A percentile compares a stretch with the other conserved stretches of the same genome.
Evolutionary conservation across 2,888 invertebrate species (phyloP).

Genomic region (Thymelicus acteon): DNA sequence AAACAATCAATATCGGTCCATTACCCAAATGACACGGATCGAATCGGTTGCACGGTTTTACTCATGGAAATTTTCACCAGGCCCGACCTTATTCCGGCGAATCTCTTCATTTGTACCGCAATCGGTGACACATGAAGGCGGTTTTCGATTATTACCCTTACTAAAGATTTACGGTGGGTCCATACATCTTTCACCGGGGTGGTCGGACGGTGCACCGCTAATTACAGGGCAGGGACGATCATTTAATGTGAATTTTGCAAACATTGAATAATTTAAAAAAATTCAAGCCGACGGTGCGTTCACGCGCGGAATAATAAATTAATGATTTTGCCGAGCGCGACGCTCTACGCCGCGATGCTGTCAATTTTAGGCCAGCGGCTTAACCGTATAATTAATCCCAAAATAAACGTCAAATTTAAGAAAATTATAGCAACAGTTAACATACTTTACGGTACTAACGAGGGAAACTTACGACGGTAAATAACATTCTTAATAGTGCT

Average conservation of each 20-base stretch:
- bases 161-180: slow-evolving; percentile 66
- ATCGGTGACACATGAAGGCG: slow-evolving; percentile 63
- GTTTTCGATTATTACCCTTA: slow-evolving; percentile 70
- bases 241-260: slow-evolving; percentile 80
- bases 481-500: slow-evolving; percentile 2
- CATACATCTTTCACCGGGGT: slow-evolving; percentile 73
- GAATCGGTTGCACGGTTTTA: slow-evolving; percentile 53
- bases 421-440: not conserved
- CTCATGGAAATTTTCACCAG: slow-evolving; percentile 45
- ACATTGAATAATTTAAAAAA: slow-evolving; percentile 77
- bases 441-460: slow-evolving; percentile 3
- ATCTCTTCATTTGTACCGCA: slow-evolving; percentile 72
- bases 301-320: slow-evolving; percentile 75
- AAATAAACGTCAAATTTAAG: slow-evolving; percentile 13
- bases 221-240: slow-evolving; percentile 78
- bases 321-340: slow-evolving; percentile 53
- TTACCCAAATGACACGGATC: slow-evolving; percentile 65
- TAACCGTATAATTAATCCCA: slow-evolving; percentile 11
- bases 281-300: slow-evolving; percentile 71
- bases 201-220: slow-evolving; percentile 74
- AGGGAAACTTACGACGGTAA: not conserved
- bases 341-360: slow-evolving; percentile 37
- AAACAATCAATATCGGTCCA: slow-evolving; percentile 52
- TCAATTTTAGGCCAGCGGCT: slow-evolving; percentile 19
- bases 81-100: slow-evolving; percentile 41